Conservation (phyloP, 2,113 vertebrate genomes). For the Drymodes brunneopygia region DNA sequence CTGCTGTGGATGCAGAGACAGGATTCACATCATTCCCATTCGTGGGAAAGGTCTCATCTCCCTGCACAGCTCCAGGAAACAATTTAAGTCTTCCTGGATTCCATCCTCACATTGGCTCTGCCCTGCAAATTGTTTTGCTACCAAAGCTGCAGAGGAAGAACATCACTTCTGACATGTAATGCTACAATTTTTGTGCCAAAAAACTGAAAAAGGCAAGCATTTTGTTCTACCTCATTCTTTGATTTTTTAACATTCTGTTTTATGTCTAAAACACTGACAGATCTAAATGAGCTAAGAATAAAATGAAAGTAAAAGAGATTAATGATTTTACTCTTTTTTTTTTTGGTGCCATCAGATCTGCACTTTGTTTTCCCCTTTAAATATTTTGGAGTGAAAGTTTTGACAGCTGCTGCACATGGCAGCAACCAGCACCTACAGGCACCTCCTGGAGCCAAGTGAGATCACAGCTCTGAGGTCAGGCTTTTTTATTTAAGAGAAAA, state of each 20-base stretch:
- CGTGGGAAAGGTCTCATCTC: not conserved
- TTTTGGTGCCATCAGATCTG: not conserved
- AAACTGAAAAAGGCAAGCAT: not conserved
- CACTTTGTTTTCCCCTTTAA: not conserved
- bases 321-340: too few species aligned
- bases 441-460: not conserved
- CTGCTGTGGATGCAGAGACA: not conserved
- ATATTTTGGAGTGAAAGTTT: not conserved
- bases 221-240: not conserved
- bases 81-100: not conserved
- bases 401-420: not conserved
- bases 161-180: not conserved
- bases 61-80: not conserved
- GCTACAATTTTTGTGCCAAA: not conserved
- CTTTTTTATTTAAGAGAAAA: not conserved
- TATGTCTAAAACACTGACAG: not conserved
- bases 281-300: not conserved
- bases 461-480: not conserved
- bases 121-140: not conserved
- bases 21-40: not conserved
- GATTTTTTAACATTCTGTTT: not conserved
- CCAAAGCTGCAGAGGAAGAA: not conserved
- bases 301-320: not conserved
- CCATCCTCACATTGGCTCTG: not conserved
- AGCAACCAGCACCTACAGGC: not conserved